phyloP scores from a whole-genome alignment of 1,140 invertebrate genomes.

The Limonius californicus region DNA sequence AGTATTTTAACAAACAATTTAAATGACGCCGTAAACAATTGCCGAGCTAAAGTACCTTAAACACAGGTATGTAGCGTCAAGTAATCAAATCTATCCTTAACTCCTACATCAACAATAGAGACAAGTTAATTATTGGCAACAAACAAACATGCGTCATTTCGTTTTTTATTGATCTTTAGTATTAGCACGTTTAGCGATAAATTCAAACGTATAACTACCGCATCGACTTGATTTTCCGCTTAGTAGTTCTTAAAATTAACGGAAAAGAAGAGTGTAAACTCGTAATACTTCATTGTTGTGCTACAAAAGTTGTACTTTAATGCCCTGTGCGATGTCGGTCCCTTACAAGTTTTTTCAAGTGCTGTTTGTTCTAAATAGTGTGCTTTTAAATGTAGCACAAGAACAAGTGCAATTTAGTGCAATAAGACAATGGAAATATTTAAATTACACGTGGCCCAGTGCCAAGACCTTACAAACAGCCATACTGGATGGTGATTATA shows the following conservation, averaged over 20 bases:
- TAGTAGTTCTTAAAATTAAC: neutral
- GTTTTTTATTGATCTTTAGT: neutral
- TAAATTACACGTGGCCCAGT: constrained; percentile 43
- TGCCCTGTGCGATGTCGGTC: no score
- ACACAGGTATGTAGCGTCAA: no score
- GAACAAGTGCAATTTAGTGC: constrained; percentile 11
- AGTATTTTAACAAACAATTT: no score
- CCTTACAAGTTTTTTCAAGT: no score
- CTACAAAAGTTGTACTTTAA: no score
- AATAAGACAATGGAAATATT: constrained; percentile 40
- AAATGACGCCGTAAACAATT: no score
- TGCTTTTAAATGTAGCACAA: neutral
- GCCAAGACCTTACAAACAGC: constrained; percentile 37
- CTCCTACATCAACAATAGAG: no score
- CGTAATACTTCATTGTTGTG: neutral
- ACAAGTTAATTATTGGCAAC: no score
- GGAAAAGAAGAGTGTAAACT: neutral
- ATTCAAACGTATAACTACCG: neutral
- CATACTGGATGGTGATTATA: constrained; percentile 50
- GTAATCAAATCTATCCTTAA: no score
- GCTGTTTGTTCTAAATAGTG: neutral
- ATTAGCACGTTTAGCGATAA: constrained; percentile 2
- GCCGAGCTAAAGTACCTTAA: no score
- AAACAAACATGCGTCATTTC: no score
- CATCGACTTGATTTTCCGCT: neutral